These are phyloP conservation scores for Oxyura jamaicensis DNA, from an alignment of 2,113 vertebrate species.

Conservation along the genomic window DNA sequence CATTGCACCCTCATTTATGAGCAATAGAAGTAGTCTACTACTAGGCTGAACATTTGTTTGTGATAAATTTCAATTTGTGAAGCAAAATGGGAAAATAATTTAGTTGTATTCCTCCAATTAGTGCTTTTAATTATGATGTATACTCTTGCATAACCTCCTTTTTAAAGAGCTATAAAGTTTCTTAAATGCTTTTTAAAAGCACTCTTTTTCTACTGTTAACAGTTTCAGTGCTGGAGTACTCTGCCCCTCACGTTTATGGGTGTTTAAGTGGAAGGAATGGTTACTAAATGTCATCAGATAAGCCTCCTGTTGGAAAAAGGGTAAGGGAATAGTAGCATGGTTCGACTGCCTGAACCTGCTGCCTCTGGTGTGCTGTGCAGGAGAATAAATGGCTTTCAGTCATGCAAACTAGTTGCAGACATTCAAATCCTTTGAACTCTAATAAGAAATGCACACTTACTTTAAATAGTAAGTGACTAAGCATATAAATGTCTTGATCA, in stretches of 20 bases:
- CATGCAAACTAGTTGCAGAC: conserved; percentile 36
- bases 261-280: not conserved
- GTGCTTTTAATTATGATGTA: not conserved
- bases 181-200: not conserved
- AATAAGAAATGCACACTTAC: conserved; percentile 19
- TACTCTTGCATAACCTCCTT: not conserved
- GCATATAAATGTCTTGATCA: conserved; percentile 40
- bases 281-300: not conserved
- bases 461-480: conserved; percentile 39
- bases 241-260: not conserved
- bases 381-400: conserved; percentile 43
- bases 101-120: not conserved
- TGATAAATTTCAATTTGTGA: not conserved
- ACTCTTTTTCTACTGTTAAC: not conserved
- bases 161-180: not conserved
- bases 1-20: not conserved
- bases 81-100: not conserved
- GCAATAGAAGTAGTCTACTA: not conserved
- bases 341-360: not conserved
- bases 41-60: not conserved
- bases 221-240: not conserved
- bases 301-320: not conserved
- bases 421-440: conserved; percentile 37
- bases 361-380: not conserved
- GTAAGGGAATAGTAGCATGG: not conserved